Evolutionary conservation across 2,113 vertebrate genomes (phyloP).

Genomic region (Oryzias melastigma): DNA sequence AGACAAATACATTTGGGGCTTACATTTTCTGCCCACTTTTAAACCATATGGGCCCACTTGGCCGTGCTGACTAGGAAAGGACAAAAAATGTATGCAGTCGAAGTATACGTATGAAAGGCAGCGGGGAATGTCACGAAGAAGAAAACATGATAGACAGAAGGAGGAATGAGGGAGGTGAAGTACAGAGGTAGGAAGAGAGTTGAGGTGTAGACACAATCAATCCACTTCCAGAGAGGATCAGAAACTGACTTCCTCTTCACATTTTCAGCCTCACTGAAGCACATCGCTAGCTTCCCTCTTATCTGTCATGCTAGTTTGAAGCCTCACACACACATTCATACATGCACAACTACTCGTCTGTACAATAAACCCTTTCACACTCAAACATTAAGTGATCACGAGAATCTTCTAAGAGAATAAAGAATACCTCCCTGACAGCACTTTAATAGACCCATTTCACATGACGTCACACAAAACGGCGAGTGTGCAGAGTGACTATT

Average conservation of each 20-base stretch:
- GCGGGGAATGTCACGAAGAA: slow-evolving; percentile 5
- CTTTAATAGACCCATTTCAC: slow-evolving; percentile 10
- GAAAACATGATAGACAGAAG: slow-evolving; percentile 38
- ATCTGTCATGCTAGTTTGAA: slow-evolving; percentile 65
- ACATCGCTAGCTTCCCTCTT: slow-evolving; percentile 56
- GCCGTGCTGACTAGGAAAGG: too few relatives aligned
- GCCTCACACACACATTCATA: slow-evolving; percentile 19
- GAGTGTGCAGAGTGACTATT: too few relatives aligned
- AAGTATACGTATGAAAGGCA: slow-evolving; percentile 20
- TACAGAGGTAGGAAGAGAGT: slow-evolving; percentile 45
- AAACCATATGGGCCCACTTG: too few relatives aligned
- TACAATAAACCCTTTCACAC: slow-evolving; percentile 36
- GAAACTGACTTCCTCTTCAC: slow-evolving; percentile 62
- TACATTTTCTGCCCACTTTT: too few relatives aligned
- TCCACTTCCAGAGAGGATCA: slow-evolving; percentile 65
- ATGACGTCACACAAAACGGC: too few relatives aligned
- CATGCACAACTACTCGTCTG: slow-evolving; percentile 20
- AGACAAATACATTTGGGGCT: too few relatives aligned
- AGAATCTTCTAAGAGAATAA: slow-evolving; percentile 8
- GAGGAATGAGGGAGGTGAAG: slow-evolving; percentile 25
- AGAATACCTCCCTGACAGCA: slow-evolving; percentile 14
- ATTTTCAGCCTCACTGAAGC: slow-evolving; percentile 74
- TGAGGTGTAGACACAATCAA: slow-evolving; percentile 73
- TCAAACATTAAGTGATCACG: slow-evolving; percentile 7
- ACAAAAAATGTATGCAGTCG: neutral